Conservation (phyloP, 2,888 invertebrate genomes). For the Ormia ochracea region DNA sequence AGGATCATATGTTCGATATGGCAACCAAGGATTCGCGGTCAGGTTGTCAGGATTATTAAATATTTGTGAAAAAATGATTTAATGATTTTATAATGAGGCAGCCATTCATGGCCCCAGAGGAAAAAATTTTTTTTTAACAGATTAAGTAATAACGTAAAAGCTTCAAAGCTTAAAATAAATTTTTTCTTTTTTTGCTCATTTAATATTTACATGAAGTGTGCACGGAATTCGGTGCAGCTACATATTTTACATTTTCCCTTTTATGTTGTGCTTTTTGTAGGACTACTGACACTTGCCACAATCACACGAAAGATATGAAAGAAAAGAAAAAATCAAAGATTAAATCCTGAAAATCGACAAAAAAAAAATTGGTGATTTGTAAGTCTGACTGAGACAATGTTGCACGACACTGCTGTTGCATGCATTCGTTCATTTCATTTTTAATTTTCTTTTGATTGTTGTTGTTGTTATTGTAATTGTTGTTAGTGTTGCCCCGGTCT, state of each 20-base stretch:
- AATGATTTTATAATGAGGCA: too few species aligned
- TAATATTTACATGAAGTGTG: neutral
- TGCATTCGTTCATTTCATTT: slow-evolving; percentile 1
- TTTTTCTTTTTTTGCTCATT: neutral
- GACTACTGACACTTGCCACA: slow-evolving; percentile 31
- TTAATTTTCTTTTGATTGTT: neutral
- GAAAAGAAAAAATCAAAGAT: neutral
- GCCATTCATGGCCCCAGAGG: too few species aligned
- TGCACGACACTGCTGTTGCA: slow-evolving; percentile 57
- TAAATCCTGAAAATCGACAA: slow-evolving; percentile 40
- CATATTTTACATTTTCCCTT: neutral
- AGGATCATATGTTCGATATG: too few species aligned
- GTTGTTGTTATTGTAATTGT: slow-evolving; percentile 12
- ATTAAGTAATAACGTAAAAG: too few species aligned
- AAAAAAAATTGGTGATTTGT: slow-evolving; percentile 44
- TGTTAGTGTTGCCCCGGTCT: too few species aligned
- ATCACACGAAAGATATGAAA: neutral
- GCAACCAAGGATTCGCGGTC: too few species aligned
- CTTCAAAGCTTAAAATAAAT: too few species aligned
- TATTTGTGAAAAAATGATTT: too few species aligned
- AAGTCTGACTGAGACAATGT: slow-evolving; percentile 49
- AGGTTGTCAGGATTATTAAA: too few species aligned
- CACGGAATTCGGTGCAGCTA: neutral
- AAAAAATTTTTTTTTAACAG: too few species aligned
- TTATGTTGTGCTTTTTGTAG: neutral